These are phyloP conservation scores for pig (Sus scrofa) DNA, from an alignment of 2,113 vertebrate genomes.

Conservation along the genomic window T2T-Sscrofa CM000828.6:72448501-72449000, in stretches of 20 bases:
- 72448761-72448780: neutral
- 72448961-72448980: constrained; percentile 62
- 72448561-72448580: constrained; percentile 76
- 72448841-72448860: neutral
- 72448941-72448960: constrained; percentile 79
- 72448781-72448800: neutral
- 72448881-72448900: neutral
- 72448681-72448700: constrained; percentile 27
- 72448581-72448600: constrained; percentile 84
- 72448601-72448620: constrained; percentile 70
- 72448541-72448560: constrained; percentile 72
- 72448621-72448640: constrained; percentile 75
- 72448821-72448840: neutral
- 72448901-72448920: constrained; percentile 48
- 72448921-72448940: constrained; percentile 61
- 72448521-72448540: constrained; percentile 79
- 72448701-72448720: neutral
- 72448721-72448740: neutral
- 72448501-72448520: constrained; percentile 37
- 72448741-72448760: neutral
- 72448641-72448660: constrained; percentile 39
- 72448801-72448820: constrained; percentile 22
- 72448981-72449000: neutral
- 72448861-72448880: neutral
- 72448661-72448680: neutral